phyloP scores from a whole-genome alignment of 2,888 invertebrate genomes.

The Vanessa cardui region DNA sequence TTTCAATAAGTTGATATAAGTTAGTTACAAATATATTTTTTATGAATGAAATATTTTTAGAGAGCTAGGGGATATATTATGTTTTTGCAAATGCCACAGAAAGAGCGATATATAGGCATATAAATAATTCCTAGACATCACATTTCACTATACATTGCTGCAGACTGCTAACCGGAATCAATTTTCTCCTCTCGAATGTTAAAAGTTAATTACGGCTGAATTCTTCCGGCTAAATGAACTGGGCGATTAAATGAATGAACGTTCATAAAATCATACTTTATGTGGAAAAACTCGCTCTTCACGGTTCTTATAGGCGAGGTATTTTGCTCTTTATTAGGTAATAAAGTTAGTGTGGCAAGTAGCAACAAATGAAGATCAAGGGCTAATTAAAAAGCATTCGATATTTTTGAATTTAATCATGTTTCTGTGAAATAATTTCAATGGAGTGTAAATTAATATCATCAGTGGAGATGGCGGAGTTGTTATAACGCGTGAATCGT shows the following conservation, averaged over 20 bases:
- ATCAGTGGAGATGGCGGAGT: too few species aligned
- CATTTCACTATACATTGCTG: neutral
- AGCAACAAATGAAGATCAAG: slow-evolving; percentile 12
- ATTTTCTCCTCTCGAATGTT: slow-evolving; percentile 37
- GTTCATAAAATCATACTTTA: slow-evolving; percentile 50
- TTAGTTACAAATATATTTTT: too few species aligned
- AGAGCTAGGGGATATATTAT: too few species aligned
- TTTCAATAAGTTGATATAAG: too few species aligned
- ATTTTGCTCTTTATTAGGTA: slow-evolving; percentile 21
- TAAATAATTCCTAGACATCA: neutral
- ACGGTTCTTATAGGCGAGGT: slow-evolving; percentile 15
- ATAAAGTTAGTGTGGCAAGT: slow-evolving; percentile 11
- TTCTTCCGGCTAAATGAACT: slow-evolving; percentile 48
- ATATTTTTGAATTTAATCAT: slow-evolving; percentile 8
- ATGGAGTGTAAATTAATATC: neutral
- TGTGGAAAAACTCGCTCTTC: slow-evolving; percentile 30
- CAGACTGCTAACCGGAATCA: slow-evolving; percentile 22
- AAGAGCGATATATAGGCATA: neutral
- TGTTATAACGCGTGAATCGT: too few species aligned
- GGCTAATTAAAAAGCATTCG: slow-evolving; percentile 8
- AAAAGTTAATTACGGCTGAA: slow-evolving; percentile 49
- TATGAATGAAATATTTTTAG: too few species aligned
- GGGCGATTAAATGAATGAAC: slow-evolving; percentile 45
- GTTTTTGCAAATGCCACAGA: too few species aligned
- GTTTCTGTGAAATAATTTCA: neutral